These are phyloP conservation scores for Zosterops borbonicus DNA, from an alignment of 2,113 vertebrate genomes.

Conservation along the genomic window DNA sequence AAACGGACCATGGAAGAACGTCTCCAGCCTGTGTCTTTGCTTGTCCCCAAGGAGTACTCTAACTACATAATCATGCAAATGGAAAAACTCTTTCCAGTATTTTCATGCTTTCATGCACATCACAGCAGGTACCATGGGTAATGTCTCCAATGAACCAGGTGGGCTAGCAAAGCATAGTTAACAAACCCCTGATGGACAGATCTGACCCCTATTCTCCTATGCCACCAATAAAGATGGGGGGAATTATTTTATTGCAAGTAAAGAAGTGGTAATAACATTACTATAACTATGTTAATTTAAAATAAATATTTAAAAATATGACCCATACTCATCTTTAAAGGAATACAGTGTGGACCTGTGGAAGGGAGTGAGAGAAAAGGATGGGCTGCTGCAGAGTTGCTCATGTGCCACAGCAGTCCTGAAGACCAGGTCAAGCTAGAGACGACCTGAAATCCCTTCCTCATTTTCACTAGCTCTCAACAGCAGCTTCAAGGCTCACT, in stretches of 20 bases:
- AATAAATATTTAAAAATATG: background rate
- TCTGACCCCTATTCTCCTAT: background rate
- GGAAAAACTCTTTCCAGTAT: background rate
- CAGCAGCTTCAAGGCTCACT: background rate
- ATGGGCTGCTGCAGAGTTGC: background rate
- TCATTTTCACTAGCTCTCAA: background rate
- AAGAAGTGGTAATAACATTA: background rate
- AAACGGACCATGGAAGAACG: rapidly evolving
- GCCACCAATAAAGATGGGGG: rapidly evolving
- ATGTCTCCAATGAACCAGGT: background rate
- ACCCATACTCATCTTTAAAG: background rate
- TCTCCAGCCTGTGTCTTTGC: background rate
- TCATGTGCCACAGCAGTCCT: background rate
- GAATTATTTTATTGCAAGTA: background rate
- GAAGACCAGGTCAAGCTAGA: background rate
- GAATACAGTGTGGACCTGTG: rapidly evolving
- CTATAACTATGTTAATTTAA: background rate
- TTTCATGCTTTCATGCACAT: background rate
- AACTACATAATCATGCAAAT: background rate
- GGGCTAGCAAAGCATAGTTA: background rate
- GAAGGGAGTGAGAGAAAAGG: background rate
- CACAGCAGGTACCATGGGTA: background rate
- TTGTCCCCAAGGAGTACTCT: background rate
- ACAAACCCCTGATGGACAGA: background rate
- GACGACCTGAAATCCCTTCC: background rate